Evolutionary conservation across 2,797 vertebrate species (phyloP).

Genomic region (Eleutherodactylus coqui): DNA sequence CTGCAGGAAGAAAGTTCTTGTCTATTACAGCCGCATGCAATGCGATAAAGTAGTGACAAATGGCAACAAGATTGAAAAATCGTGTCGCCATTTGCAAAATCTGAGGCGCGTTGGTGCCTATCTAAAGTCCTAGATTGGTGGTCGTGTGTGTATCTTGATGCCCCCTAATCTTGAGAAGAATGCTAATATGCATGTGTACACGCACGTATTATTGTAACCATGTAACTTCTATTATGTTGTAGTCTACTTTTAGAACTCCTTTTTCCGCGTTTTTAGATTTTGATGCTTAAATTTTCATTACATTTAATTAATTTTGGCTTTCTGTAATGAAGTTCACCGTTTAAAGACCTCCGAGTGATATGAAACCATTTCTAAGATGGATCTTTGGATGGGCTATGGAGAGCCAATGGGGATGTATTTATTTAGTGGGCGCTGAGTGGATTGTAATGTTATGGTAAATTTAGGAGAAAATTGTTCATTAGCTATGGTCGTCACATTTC

Average conservation of each 20-base stretch:
- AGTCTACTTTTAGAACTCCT: not conserved
- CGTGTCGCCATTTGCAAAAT: no score
- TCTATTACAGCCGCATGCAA: no score
- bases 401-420: constrained; percentile 14
- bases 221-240: not conserved
- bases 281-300: not conserved
- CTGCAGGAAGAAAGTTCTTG: no score
- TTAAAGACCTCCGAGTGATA: not conserved
- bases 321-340: not conserved
- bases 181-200: not conserved
- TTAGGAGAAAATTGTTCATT: constrained; percentile 58
- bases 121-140: no score
- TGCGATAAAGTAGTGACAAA: no score
- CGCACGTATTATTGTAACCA: not conserved
- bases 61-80: no score
- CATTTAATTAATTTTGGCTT: not conserved
- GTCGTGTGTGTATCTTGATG: no score
- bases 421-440: constrained; percentile 43
- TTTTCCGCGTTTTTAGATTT: not conserved
- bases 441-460: constrained; percentile 55
- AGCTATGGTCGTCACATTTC: constrained; percentile 58
- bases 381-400: not conserved
- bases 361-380: not conserved
- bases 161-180: no score
- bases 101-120: no score